Conservation (phyloP, 1,140 invertebrate genomes). For the Spodoptera litura region DNA sequence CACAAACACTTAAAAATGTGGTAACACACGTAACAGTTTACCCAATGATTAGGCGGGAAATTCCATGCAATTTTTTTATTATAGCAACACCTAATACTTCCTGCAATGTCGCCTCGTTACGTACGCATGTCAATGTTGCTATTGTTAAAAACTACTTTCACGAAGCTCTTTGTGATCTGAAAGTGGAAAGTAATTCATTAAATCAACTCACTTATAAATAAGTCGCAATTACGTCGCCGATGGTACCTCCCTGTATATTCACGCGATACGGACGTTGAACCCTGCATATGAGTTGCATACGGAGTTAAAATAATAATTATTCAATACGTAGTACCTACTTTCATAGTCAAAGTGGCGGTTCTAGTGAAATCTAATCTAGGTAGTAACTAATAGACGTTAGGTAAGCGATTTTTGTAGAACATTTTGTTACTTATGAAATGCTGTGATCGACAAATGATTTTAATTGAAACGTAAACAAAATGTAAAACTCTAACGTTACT, state of each 20-base stretch:
- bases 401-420: slow-evolving; percentile 29
- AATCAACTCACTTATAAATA: slow-evolving; percentile 56
- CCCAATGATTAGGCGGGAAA: background rate
- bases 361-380: background rate
- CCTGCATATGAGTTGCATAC: slow-evolving; percentile 31
- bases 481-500: too few species aligned
- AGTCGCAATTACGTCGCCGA: slow-evolving; percentile 63
- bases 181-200: slow-evolving; percentile 78
- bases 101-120: slow-evolving; percentile 37
- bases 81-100: slow-evolving; percentile 15
- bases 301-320: slow-evolving; percentile 10
- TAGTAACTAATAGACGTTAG: background rate
- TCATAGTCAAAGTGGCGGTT: slow-evolving; percentile 5
- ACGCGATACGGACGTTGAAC: slow-evolving; percentile 61
- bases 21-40: background rate
- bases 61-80: slow-evolving; percentile 13
- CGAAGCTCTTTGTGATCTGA: slow-evolving; percentile 68
- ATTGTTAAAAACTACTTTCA: slow-evolving; percentile 67
- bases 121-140: slow-evolving; percentile 29
- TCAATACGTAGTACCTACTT: background rate
- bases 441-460: background rate
- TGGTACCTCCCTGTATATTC: slow-evolving; percentile 52
- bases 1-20: too few species aligned
- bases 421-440: background rate
- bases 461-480: background rate